Conservation (phyloP, 2,888 invertebrate genomes). For the Vesta saturnalis region DNA sequence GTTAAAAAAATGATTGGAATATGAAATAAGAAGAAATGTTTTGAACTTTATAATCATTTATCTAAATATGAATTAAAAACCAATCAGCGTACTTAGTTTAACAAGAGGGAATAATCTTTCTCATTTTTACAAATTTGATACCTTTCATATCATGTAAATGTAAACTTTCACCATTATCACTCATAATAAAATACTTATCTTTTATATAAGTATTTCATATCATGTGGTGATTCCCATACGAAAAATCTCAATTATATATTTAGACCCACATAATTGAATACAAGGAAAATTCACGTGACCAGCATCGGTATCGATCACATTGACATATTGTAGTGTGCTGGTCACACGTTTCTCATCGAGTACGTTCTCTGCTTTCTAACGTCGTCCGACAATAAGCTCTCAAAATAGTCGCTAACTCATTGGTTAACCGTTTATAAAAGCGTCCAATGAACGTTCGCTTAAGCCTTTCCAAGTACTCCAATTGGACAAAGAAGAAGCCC, state of each 20-base stretch:
- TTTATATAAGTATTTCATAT: background rate
- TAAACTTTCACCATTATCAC: too few relatives aligned
- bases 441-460: constrained; percentile 31
- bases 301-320: constrained; percentile 38
- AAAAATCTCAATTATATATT: constrained; percentile 50
- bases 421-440: constrained; percentile 27
- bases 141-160: too few relatives aligned
- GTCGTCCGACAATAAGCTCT: background rate
- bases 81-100: too few relatives aligned
- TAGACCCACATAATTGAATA: constrained; percentile 49
- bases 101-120: too few relatives aligned
- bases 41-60: too few relatives aligned
- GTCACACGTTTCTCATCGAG: constrained; percentile 29
- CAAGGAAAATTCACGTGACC: constrained; percentile 40
- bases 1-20: too few relatives aligned
- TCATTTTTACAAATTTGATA: too few relatives aligned
- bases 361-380: constrained; percentile 26
- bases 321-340: constrained; percentile 33
- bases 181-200: too few relatives aligned
- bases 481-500: constrained; percentile 33
- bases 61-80: too few relatives aligned
- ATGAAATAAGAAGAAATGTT: too few relatives aligned
- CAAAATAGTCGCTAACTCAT: background rate
- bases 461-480: constrained; percentile 24
- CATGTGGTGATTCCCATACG: constrained; percentile 51